Percentiles rank a stretch among this genome's conserved stretches.
Evolutionary conservation across 2,797 vertebrate genomes (phyloP).

Genomic region (Botia almorhae): DNA sequence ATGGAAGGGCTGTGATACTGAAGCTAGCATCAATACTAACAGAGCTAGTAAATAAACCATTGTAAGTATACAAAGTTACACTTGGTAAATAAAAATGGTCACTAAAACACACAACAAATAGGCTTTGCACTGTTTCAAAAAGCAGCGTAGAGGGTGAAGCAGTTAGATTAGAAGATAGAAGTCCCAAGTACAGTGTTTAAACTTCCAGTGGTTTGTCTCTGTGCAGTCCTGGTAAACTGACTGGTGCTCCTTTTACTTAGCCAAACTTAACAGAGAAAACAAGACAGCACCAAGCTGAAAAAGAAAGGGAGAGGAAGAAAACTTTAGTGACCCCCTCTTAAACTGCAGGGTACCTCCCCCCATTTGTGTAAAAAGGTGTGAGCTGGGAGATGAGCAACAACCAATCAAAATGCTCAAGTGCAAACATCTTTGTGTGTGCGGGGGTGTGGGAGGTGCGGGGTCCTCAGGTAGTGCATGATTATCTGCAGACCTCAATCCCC

Average conservation of each 20-base stretch:
- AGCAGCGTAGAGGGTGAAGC: constrained; percentile 11
- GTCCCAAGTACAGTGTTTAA: constrained; percentile 6
- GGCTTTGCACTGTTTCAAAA: constrained; percentile 5
- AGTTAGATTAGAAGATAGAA: neutral
- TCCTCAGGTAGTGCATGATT: neutral
- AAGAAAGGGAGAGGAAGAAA: constrained; percentile 36
- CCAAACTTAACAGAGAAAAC: constrained; percentile 12
- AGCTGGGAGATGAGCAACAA: constrained; percentile 22
- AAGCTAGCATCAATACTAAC: constrained; percentile 47
- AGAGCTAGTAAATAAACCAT: constrained; percentile 45
- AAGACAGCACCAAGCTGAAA: constrained; percentile 36
- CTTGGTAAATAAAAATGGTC: constrained; percentile 26
- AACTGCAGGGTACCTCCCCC: constrained; percentile 53
- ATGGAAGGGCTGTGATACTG: constrained; percentile 32
- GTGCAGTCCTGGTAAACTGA: constrained; percentile 28
- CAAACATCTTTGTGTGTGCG: constrained; percentile 6
- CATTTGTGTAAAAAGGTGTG: constrained; percentile 56
- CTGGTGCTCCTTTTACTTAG: neutral
- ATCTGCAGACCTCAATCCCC: neutral
- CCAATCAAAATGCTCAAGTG: constrained; percentile 54
- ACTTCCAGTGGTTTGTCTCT: neutral
- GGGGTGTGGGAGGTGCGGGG: neutral
- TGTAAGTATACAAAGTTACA: constrained; percentile 5
- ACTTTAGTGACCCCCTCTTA: constrained; percentile 53
- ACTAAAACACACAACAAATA: neutral